Percentiles rank a stretch among this genome's conserved stretches.
phyloP scores from a whole-genome alignment of 1,140 invertebrate genomes.

The Hypsibius dujardini region DNA sequence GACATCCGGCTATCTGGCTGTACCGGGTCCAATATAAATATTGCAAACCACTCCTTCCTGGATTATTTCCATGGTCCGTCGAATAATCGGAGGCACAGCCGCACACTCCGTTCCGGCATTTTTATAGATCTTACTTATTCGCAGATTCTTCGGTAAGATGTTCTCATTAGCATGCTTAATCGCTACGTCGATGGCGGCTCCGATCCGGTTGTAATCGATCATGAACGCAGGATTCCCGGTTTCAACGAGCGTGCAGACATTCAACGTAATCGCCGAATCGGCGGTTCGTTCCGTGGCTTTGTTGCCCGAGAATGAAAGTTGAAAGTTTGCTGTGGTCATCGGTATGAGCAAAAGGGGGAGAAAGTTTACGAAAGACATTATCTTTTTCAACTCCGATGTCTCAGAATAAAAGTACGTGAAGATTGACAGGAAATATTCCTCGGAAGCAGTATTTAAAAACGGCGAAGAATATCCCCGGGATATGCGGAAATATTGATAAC shows the following conservation, averaged over 20 bases:
- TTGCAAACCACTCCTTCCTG: background rate
- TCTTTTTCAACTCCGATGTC: too few relatives aligned
- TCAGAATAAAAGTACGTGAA: too few relatives aligned
- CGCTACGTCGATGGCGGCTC: background rate
- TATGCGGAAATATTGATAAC: too few relatives aligned
- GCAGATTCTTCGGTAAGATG: background rate
- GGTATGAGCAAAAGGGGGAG: too few relatives aligned
- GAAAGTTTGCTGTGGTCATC: too few relatives aligned
- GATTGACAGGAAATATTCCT: too few relatives aligned
- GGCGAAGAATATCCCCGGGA: too few relatives aligned
- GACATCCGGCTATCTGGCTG: too few relatives aligned
- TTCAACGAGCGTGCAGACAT: background rate
- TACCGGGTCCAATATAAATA: background rate
- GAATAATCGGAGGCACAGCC: background rate
- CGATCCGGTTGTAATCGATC: constrained; percentile 5
- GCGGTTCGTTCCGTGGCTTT: background rate
- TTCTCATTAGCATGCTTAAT: background rate
- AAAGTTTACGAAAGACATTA: too few relatives aligned
- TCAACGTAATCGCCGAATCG: background rate
- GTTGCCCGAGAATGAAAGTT: too few relatives aligned
- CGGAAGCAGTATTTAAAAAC: too few relatives aligned
- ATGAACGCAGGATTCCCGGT: background rate
- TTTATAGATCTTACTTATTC: background rate
- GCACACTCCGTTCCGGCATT: background rate
- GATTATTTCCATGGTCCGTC: background rate